Percentiles rank a stretch among this genome's conserved stretches.
These are phyloP conservation scores for Taurulus bubalis DNA, from an alignment of 2,113 vertebrate genomes.

Conservation along the genomic window DNA sequence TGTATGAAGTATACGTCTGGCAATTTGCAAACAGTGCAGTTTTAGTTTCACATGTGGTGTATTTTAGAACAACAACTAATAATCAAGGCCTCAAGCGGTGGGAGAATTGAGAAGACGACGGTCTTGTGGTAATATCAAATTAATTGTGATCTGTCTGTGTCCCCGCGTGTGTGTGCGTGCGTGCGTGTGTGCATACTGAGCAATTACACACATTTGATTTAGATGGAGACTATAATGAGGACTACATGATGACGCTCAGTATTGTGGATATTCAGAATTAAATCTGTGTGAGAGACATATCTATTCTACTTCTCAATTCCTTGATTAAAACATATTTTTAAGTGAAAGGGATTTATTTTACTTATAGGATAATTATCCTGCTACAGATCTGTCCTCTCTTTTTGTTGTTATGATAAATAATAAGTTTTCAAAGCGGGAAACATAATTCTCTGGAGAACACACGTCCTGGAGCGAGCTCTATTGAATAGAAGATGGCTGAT, in stretches of 20 bases:
- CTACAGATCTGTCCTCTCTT: background rate
- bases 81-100: background rate
- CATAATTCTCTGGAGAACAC: background rate
- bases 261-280: background rate
- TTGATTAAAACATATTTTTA: background rate
- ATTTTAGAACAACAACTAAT: background rate
- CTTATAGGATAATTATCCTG: background rate
- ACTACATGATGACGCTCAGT: background rate
- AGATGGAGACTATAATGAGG: slow-evolving; percentile 9
- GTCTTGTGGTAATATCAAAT: background rate
- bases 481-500: slow-evolving; percentile 22
- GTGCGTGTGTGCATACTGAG: background rate
- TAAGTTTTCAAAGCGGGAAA: slow-evolving; percentile 4
- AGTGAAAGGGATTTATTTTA: background rate
- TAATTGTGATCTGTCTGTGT: background rate
- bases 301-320: slow-evolving; percentile 4
- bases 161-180: background rate
- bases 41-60: background rate
- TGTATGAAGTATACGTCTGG: background rate
- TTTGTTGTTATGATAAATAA: slow-evolving; percentile 26
- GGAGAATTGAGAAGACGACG: background rate
- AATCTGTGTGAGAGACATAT: slow-evolving; percentile 6
- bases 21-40: background rate
- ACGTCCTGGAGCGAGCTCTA: slow-evolving; percentile 1
- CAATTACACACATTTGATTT: slow-evolving; percentile 30